Evolutionary conservation across 2,113 vertebrate species (phyloP), one percentile per base, ranked within the genome.

Genomic region (Gambusia affinis): DNA sequence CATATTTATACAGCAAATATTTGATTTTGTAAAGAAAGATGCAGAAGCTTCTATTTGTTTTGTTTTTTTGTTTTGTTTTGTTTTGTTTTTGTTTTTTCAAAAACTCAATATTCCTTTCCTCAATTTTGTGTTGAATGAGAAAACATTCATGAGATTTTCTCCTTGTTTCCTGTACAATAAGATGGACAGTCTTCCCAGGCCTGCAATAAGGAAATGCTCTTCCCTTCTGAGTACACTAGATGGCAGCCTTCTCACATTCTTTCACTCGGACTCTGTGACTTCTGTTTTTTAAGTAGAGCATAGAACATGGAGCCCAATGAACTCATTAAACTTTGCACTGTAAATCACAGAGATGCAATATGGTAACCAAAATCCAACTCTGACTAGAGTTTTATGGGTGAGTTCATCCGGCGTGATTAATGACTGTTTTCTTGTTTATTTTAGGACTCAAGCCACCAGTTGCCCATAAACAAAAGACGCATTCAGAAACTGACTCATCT

Each of bases 291-390:
- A 57, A 39, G 3, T 64, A 66, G 61, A 29, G 70, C 73, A 6
- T 31, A 29, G 28, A 75, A 30, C 54, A 19, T 47, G 62, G 64
- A 67, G 47, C 31, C 62, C 60, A 80, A 15, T 84, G 79, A 87
- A 78, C 79, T 81, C 83, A 79, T 81, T 82, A 77, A 70, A 81
- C 81, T 77, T 62, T 71, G 66, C 19, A 44, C 44, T 80, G 35
- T 47, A 30, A 51, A 79, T 83, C 39, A 77, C 75, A 75, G 8
- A 35, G 4, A 42, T 39, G 63, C 62, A 67, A 24, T 70, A 42
- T 6, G 12, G 17, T 42, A 72, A 89, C 71, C 72, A 79, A 72
- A 82, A 72, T 66, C 72, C 51, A 71, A 27, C 42, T 12, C 64
- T 72, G 66, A 82, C 82, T 68, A 72, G 61, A 70, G 14, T 76